Base-by-base conservation (phyloP, 2,888 invertebrate genomes). In the Trissonchulus sp. region DNA sequence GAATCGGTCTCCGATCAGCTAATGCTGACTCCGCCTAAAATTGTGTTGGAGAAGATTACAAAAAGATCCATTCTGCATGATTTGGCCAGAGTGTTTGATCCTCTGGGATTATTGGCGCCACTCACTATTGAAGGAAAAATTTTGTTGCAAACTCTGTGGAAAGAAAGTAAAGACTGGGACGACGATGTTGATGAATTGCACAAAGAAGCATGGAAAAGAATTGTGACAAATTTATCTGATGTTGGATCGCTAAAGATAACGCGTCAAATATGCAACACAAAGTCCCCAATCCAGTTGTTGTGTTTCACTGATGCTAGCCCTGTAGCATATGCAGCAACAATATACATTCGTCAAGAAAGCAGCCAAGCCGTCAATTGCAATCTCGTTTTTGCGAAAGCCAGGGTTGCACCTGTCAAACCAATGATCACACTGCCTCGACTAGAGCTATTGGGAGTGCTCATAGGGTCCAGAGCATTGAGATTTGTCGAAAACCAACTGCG, bases 371-470 rank as follows among this genome's bases (percentile, higher is more conserved):
- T 60, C n/a, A n/a, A 18, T 60, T 60, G 18, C n/a, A 60, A 60
- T 60, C 60, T 60, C 18, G 60, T 60, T 60, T 60, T 60, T n/a
- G 60, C 60, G n/a, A 60, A 60, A 60, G n/a, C 18, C n/a, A 60
- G 60, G n/a, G 60, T 60, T 60, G 60, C 60, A 18, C 60, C 60
- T 18, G n/a, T 60, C 60, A 60, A 60, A n/a, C 60, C 60, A 60
- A 60, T 18, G 60, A 18, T 60, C 18, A 60, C 60, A 60, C 18
- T 60, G 18, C 60, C 18, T n/a, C 60, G n/a, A 18, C 60, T 60
- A 18, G 60, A 60, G n/a, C 60, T 60, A 18, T 18, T n/a, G 18
- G 60, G 60, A 60, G 60, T 60, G 18, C 60, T 60, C 18, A 60
- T 60, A 18, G 60, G 60, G n/a, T 60, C 18, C n/a, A 18, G 60